Percentiles rank a stretch among this genome's conserved stretches.
Evolutionary conservation across 2,113 vertebrate genomes (phyloP).

Genomic region (Albula goreensis): DNA sequence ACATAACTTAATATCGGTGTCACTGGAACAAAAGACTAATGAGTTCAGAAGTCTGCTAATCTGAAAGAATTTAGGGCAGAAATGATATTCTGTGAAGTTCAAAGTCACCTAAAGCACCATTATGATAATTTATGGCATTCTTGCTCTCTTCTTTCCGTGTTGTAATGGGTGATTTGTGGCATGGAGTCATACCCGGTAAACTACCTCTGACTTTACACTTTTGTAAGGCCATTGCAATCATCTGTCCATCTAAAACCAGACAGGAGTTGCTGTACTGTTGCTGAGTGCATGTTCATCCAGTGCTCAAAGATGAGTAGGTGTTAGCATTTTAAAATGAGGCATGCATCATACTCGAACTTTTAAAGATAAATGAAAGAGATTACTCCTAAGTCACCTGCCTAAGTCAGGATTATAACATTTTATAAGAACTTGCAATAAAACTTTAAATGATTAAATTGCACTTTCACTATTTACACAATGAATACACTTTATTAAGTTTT

Average conservation of each 20-base stretch:
- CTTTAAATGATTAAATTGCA: not conserved
- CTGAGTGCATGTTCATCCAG: not conserved
- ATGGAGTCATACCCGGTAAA: constrained; percentile 15
- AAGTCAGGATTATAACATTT: not conserved
- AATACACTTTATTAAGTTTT: not conserved
- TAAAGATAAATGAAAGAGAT: not conserved
- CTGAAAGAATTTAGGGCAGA: constrained; percentile 17
- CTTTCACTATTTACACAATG: not conserved
- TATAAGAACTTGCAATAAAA: not conserved
- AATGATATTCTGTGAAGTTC: constrained; percentile 24
- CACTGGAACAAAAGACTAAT: constrained; percentile 4
- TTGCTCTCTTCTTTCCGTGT: not conserved
- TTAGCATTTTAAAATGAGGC: not conserved
- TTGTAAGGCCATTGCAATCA: not conserved
- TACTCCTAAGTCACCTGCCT: not conserved
- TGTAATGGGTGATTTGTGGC: constrained; percentile 13
- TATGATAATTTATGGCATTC: constrained; percentile 20
- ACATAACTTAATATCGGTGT: constrained; percentile 13
- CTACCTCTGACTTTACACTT: not conserved
- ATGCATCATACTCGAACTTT: not conserved
- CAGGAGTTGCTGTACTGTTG: constrained; percentile 1
- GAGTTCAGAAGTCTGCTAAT: constrained; percentile 1
- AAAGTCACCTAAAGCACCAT: constrained; percentile 27
- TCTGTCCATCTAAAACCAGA: constrained; percentile 2
- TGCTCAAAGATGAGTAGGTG: not conserved